Base-by-base conservation (phyloP, 2,797 vertebrate genomes). In the Mus caroli region DNA sequence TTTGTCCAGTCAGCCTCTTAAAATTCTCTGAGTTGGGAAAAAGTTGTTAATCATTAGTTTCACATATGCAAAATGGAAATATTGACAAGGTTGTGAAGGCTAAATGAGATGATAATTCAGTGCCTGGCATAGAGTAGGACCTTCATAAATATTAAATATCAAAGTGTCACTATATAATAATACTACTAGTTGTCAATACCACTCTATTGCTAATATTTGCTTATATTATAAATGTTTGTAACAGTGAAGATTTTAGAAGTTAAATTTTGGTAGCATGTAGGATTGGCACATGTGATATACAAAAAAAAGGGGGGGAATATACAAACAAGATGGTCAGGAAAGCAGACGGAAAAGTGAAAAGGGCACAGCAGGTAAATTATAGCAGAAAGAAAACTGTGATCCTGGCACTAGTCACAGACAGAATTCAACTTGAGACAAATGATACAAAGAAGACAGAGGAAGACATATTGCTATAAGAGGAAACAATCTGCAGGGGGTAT, bases 161-260 rank as follows among this genome's bases (percentile, higher is more conserved):
- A 69, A 37, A 58, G 14, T 13, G 9, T 92, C 76, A 86, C 9
- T 9, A 34, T 50, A 11, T 91, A 79, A 77, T n/a, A 77, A 37
- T 62, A 24, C 46, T 69, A 43, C 12, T 24, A 78, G 31, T 52
- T 46, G 43, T 56, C 31, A n/a, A n/a, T 79, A 89, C 73, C 3
- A 75, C 52, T 43, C 17, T 28, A 50, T 67, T 34, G 58, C 26
- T 90, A 54, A 91, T 76, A 43, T 90, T 58, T 31, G 73, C 67
- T 77, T 84, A 3, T 73, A 67, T 94, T 94, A 69, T 34, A 92
- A 52, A 86, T 89, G 13, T 89, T 95, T 69, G 22, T 31, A 76
- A 64, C 43, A 71, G 8, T 94, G 13, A 90, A 94, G 84, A 79
- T 82, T 79, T 94, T 60, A 40, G 78, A 73, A 95, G 76, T 50